phyloP scores from a whole-genome alignment of 1,140 invertebrate genomes.

The Neodiprion virginianus region DNA sequence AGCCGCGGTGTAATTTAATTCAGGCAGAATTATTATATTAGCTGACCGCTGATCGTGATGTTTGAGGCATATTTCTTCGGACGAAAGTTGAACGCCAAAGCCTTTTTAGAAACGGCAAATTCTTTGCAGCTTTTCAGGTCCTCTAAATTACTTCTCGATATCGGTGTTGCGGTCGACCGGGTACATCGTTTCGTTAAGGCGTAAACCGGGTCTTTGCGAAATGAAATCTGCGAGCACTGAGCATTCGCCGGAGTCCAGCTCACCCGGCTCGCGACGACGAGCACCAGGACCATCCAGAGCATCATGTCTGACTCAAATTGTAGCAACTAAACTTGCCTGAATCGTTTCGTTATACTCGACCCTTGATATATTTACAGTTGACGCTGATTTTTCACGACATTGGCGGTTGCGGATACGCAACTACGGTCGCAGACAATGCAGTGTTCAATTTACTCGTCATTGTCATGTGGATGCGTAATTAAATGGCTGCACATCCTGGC shows the following conservation, averaged over 20 bases:
- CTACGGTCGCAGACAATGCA: no score
- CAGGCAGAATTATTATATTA: neutral
- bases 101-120: conserved; percentile 65
- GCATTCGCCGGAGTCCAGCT: neutral
- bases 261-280: no score
- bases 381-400: no score
- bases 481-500: no score
- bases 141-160: conserved; percentile 39
- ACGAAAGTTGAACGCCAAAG: conserved; percentile 70
- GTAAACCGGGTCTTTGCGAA: conserved; percentile 37
- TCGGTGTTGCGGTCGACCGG: conserved; percentile 44
- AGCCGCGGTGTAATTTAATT: conserved; percentile 16
- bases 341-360: no score
- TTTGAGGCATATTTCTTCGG: conserved; percentile 36
- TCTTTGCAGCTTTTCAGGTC: conserved; percentile 61
- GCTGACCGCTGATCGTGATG: conserved; percentile 29
- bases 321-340: no score
- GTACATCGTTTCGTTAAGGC: conserved; percentile 42
- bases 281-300: no score
- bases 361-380: no score
- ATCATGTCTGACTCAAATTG: no score
- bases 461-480: no score
- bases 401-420: no score
- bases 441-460: no score
- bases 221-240: conserved; percentile 37